Evolutionary conservation across 2,797 vertebrate species (phyloP).

Genomic region (Takifugu rubripes): DNA sequence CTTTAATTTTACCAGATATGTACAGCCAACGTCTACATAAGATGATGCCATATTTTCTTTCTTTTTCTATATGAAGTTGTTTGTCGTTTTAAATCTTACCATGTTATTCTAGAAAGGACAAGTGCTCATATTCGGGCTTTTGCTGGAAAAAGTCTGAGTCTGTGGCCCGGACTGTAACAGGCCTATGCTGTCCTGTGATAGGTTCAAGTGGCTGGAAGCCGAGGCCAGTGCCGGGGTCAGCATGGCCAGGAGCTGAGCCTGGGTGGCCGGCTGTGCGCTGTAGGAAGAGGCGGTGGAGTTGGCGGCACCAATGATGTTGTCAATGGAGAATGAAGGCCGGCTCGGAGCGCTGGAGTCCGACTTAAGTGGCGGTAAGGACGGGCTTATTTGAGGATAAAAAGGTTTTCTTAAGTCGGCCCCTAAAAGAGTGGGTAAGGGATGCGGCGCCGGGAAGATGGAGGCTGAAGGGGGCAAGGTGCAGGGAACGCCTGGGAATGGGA

Average conservation of each 20-base stretch:
- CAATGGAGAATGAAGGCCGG: conserved; percentile 92
- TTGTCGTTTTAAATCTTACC: conserved; percentile 1
- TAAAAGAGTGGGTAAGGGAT: conserved; percentile 76
- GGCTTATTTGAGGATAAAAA: conserved; percentile 87
- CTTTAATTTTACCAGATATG: conserved; percentile 66
- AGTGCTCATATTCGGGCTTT: conserved; percentile 85
- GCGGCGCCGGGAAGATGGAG: conserved; percentile 76
- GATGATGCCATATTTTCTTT: conserved; percentile 60
- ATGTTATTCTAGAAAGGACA: conserved; percentile 83
- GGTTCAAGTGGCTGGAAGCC: conserved; percentile 85
- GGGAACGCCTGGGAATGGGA: conserved; percentile 79
- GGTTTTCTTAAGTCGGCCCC: conserved; percentile 87
- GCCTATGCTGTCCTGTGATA: conserved; percentile 83
- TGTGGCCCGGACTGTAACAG: conserved; percentile 70
- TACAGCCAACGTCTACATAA: conserved; percentile 84
- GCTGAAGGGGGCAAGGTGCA: conserved; percentile 79
- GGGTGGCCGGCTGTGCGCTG: conserved; percentile 74
- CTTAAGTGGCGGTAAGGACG: conserved; percentile 85
- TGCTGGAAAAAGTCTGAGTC: conserved; percentile 85
- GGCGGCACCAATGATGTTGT: conserved; percentile 91
- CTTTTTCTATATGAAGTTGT: conserved; percentile 36
- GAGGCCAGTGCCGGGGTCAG: conserved; percentile 88
- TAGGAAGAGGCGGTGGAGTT: conserved; percentile 81
- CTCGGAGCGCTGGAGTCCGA: conserved; percentile 79
- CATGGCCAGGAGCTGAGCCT: conserved; percentile 92